Percentiles rank a stretch among this genome's conserved stretches.
Evolutionary conservation across 1,140 invertebrate genomes (phyloP).

Genomic region (Pogonognathellus flavescens): DNA sequence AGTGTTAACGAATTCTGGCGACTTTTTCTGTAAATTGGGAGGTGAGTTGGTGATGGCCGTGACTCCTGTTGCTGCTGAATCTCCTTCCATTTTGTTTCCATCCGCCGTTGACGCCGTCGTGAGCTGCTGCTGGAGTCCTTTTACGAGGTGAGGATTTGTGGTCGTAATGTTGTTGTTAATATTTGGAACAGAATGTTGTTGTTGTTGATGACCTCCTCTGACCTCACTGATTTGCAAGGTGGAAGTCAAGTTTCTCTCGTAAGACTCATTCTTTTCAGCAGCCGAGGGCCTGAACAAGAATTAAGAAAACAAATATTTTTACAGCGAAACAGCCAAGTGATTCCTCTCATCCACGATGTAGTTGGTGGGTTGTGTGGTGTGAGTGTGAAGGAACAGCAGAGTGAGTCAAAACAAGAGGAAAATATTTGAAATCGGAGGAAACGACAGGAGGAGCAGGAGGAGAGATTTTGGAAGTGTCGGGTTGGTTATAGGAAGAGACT

Average conservation of each 20-base stretch:
- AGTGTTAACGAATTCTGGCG: conserved; percentile 48
- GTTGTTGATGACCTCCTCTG: conserved; percentile 16
- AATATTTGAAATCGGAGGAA: neutral
- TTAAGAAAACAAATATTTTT: too few relatives aligned
- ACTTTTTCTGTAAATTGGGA: neutral
- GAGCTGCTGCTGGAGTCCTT: neutral
- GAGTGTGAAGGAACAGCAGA: neutral
- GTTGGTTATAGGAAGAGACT: too few relatives aligned
- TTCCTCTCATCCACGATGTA: too few relatives aligned
- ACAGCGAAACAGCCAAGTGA: too few relatives aligned
- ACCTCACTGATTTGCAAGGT: conserved; percentile 25
- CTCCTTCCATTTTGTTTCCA: conserved; percentile 9
- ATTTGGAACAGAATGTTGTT: conserved; percentile 1
- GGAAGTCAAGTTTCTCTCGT: conserved; percentile 12
- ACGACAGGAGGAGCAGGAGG: neutral
- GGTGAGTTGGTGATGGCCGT: neutral
- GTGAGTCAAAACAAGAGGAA: neutral
- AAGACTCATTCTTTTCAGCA: conserved; percentile 21
- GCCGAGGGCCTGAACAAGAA: neutral
- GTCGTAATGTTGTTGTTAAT: neutral
- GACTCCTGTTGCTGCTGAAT: neutral
- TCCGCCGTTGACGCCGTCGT: neutral
- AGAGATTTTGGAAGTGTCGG: neutral
- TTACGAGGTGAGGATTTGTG: neutral
- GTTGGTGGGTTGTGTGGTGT: too few relatives aligned